phyloP scores from a whole-genome alignment of 2,888 invertebrate genomes.

The Sympetrum striolatum region DNA sequence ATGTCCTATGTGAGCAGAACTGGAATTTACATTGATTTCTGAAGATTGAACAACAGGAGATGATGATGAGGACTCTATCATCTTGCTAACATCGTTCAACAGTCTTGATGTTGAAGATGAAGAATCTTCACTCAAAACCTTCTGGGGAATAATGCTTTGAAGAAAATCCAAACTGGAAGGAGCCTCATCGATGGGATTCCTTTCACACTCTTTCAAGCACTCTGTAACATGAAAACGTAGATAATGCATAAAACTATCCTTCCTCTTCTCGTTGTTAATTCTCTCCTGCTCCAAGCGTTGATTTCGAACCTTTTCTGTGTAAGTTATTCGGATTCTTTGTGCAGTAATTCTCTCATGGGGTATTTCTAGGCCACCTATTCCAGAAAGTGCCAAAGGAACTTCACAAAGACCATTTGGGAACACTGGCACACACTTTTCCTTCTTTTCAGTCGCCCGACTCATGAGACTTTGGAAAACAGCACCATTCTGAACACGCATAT shows the following conservation, averaged over 20 bases:
- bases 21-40: neutral
- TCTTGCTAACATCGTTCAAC: neutral
- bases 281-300: neutral
- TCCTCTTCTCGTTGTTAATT: neutral
- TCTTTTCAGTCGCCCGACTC: constrained; percentile 17
- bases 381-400: constrained; percentile 46
- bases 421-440: constrained; percentile 47
- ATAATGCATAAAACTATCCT: neutral
- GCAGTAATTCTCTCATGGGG: neutral
- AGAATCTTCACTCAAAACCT: neutral
- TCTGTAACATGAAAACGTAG: neutral
- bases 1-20: constrained; percentile 14
- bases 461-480: constrained; percentile 46
- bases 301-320: neutral
- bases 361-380: constrained; percentile 44
- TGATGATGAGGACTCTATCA: neutral
- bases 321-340: neutral
- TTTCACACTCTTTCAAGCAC: neutral
- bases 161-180: neutral
- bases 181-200: too few species aligned
- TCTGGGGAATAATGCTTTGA: neutral
- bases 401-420: constrained; percentile 45
- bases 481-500: constrained; percentile 45
- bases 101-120: neutral
- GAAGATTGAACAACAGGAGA: constrained; percentile 7